Evolutionary conservation across 1,140 invertebrate species (phyloP), one percentile per base, ranked within the genome.

Genomic region (Drosophila sp.): DNA sequence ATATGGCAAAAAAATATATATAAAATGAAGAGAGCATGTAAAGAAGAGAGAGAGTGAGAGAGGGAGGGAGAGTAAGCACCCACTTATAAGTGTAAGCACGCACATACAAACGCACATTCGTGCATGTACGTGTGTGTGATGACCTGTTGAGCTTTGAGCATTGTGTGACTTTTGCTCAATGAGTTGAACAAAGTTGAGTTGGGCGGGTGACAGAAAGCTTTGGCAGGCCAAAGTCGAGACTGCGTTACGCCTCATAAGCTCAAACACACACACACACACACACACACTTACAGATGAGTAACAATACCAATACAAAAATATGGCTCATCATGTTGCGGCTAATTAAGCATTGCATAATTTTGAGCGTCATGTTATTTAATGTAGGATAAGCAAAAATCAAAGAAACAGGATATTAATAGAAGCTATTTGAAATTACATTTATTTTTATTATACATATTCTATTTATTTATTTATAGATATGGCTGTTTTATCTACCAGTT

Each of bases 311-410:
- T 14, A 16, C 18, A 29, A 8, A 34, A 18, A 53, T 18, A n/a
- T 46, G 29, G 38, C 25, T 7, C 50, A 27, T 69, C 65, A 72
- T 43, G 61, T 21, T 18, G 25, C 9, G 32, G 14, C 27, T 61
- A 72, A 80, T 81, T 73, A 66, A 29, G 38, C 53, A 59, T 81
- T 81, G 78, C 78, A 81, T 81, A 80, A 74, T 81, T 81, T 69
- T 41, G 73, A 74, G 78, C 78, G 78, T 45, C 45, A 56, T 38
- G 11, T 46, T 36, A 50, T 34, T 25, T 48, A 53, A 53, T 38
- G 32, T 9, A 51, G 41, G 21, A 14, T 34, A 53, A 11, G 14
- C 34, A 14, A 6, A 8, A 1, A 16, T 27, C 5, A 27, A 29
- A 29, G 27, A 0, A 4, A 1, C 11, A 13, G 3, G 36, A 38